A percentile compares a stretch with the other conserved stretches of the same genome.
These are phyloP conservation scores for Onychostruthus taczanowskii DNA, from an alignment of 2,113 vertebrate species.

Conservation along the genomic window DNA sequence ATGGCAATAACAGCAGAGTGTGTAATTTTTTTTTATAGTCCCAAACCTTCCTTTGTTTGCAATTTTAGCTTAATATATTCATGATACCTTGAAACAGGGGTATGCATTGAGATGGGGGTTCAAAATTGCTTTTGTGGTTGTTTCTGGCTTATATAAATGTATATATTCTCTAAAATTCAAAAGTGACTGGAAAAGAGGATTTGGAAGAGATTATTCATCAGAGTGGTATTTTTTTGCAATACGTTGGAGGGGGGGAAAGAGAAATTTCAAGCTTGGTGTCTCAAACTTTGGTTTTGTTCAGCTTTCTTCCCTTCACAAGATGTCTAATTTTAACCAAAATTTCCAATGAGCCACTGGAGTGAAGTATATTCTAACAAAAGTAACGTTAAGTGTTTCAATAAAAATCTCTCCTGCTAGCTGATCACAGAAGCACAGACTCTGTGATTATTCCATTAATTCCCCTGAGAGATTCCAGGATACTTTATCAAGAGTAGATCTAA, in stretches of 20 bases:
- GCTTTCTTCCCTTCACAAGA: not conserved
- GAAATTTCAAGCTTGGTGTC: not conserved
- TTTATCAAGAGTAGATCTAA: not conserved
- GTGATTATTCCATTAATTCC: not conserved
- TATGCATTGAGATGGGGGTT: fast-evolving
- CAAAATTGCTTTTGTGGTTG: not conserved
- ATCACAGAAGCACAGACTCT: not conserved
- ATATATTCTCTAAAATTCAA: not conserved
- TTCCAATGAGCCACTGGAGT: not conserved
- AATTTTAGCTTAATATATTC: not conserved
- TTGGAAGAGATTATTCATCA: not conserved
- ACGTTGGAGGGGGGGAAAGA: not conserved
- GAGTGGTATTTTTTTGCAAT: not conserved
- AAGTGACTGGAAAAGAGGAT: not conserved
- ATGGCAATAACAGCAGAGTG: not conserved
- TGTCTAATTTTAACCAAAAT: not conserved
- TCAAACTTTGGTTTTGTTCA: not conserved
- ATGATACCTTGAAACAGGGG: not conserved
- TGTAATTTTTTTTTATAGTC: not conserved
- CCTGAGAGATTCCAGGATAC: not conserved
- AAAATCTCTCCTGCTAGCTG: not conserved
- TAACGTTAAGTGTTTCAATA: not conserved
- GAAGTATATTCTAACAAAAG: not conserved
- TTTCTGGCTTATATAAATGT: not conserved
- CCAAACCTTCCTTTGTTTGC: not conserved